Evolutionary conservation across 2,113 vertebrate genomes (phyloP).

Genomic region (Caretta caretta): DNA sequence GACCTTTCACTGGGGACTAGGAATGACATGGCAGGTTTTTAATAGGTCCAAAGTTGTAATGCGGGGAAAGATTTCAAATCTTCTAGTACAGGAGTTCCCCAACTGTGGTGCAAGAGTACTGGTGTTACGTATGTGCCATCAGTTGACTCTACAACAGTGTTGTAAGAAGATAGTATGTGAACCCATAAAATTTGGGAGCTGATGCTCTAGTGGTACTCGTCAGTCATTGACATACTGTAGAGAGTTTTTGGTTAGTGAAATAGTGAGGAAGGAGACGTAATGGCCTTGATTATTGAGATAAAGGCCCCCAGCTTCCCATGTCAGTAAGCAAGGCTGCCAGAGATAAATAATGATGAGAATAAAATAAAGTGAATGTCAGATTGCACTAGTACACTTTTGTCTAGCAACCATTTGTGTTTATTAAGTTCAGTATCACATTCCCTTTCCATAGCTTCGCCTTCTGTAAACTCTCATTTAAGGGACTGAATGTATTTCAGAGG

Average conservation of each 20-base stretch:
- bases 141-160: neutral
- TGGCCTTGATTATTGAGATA: neutral
- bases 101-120: neutral
- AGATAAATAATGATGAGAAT: neutral
- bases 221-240: neutral
- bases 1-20: neutral
- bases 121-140: neutral
- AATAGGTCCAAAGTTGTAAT: neutral
- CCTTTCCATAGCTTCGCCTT: neutral
- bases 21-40: neutral
- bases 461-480: neutral
- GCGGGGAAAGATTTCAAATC: neutral
- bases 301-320: neutral
- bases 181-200: neutral
- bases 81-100: neutral
- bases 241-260: neutral
- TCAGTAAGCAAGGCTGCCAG: neutral
- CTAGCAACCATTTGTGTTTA: neutral
- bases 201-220: neutral
- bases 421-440: neutral
- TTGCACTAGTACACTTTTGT: rapidly evolving
- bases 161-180: neutral
- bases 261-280: neutral
- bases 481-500: neutral
- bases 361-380: neutral